Base-by-base conservation (phyloP, 2,888 invertebrate genomes). In the Conchocele bisecta region DNA sequence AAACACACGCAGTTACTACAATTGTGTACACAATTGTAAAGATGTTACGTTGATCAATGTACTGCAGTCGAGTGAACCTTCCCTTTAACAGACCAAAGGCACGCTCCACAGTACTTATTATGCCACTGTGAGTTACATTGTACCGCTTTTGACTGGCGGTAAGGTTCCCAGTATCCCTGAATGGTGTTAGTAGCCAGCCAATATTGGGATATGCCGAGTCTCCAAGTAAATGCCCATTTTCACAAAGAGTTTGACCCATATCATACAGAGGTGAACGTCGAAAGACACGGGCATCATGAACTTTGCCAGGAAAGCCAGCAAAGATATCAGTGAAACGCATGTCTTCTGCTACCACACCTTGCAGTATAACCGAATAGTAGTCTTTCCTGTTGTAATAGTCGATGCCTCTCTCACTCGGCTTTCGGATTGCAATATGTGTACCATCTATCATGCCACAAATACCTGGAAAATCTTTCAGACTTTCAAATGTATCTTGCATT, bases 71-170 rank as follows among this genome's bases (percentile, higher is more conserved):
- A 17, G 17, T 20, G 41, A 53, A 67, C 29, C 67, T 31, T 6
- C 60, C 54, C 53, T 67, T 67, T 22, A 54, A 41, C 15, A 60
- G 28, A 31, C 60, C 67, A 60, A 60, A 67, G 11, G 67, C 59
- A 17, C 60, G 13, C 48, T 67, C 67, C 13, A 60, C 60, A 13
- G 28, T 24, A 26, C 46, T 26, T 42, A 59, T 35, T 29, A 46
- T 60, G 29, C 28, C 24, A 33, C 44, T 37, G 37, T 60, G 54
- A 13, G 17, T 24, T 9, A 37, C 13, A 54, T 67, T 60, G 37
- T 33, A 68, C 1, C 33, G 29, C 22, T 9, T 22, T 35, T 59
- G 46, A 11, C 22, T 26, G 6, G 37, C 29, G 17, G 44, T 54
- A 17, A 59, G 54, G 31, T 60, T 53, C 11, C 59, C 67, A 28